Base-by-base conservation (phyloP, 1,140 invertebrate genomes). In the Trichoplusia ni region DNA sequence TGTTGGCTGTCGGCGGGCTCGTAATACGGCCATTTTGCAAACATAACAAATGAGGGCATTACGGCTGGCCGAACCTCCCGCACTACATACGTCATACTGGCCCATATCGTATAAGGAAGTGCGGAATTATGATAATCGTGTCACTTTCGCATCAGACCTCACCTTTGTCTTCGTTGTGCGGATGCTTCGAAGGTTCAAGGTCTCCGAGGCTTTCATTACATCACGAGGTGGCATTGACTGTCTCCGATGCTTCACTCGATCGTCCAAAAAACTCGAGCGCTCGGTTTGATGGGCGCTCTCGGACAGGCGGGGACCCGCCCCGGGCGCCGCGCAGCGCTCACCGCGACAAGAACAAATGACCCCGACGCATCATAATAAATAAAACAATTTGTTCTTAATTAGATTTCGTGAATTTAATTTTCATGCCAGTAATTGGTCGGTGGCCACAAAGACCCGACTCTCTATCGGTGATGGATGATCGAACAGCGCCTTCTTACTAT, bases 391-490 rank as follows among this genome's bases (percentile, higher is more conserved):
- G 81, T 89, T 89, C 84, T 88, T 90, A 90, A 90, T 90, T 90
- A 90, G 88, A 90, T 90, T 90, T 90, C 86, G 86, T 90, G 88
- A 89, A 90, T 90, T 90, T 90, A 90, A 90, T 90, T 90, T 89
- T 89, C 88, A 89, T 90, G 86, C 79, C 83, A 68, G 88, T 90
- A 90, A 90, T 90, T 86, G 88, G 88, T 88, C 86, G 84, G 88
- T 87, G 84, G 84, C 79, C 84, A 89, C 86, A 90, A 90, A 90
- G 86, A 77, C 71, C n/a, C 69, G 31, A 47, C 73, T 77, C 78
- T 86, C 84, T 89, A 89, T 90, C 81, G 66, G 79, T 90, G 88
- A 89, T 90, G 86, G 84, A 89, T 89, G 85, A 89, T 89, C 81
- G 84, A 85, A 85, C 69, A 78, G 79, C 83, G 83, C 78, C 86